Base-by-base conservation (phyloP, 2,888 invertebrate species). In the Drosophila planitibia region DNA sequence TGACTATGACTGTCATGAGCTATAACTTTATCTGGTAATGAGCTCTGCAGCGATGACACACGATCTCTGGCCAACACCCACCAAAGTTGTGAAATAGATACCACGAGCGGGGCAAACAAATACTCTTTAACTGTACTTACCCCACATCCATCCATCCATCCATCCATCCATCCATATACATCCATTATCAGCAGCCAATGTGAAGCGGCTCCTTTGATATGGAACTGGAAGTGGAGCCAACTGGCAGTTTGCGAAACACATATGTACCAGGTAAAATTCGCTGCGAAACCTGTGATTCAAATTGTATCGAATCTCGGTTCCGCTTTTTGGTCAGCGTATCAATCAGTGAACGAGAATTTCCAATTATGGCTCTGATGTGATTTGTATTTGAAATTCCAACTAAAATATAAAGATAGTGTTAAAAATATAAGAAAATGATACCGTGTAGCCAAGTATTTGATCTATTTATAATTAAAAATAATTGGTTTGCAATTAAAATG, bases 41-140 rank as follows among this genome's bases (percentile, higher is more conserved):
- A 81, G 83, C 73, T 68, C 61, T 58, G 76, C 53, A 55, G 64
- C 58, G 66, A 79, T 83, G 83, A 83, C 83, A 83, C 85, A 85
- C 78, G 61, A 75, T 78, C 79, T 81, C 67, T 55, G 65, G 85
- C 85, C 86, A 89, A 86, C 89, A 85, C 87, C 89, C 89, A 80
- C 82, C 59, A 60, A 82, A 81, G 84, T 89, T 86, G 84, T 84
- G 80, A 89, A 85, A 85, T 70, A 73, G 60, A 74, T 67, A 68
- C 58, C 58, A 52, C 62, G 68, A 59, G 55, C n/a, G 62, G 65
- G 63, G 71, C 32, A 32, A 72, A 75, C 75, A 79, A 87, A 83
- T 72, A 71, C 61, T 22, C 47, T n/a, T 68, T 53, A 70, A 32
- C n/a, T 52, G 79, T 65, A 59, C 72, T 76, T 80, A 73, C 79